These are phyloP conservation scores for Erythrocercus mccallii DNA, from an alignment of 2,113 vertebrate genomes.

Conservation along the genomic window DNA sequence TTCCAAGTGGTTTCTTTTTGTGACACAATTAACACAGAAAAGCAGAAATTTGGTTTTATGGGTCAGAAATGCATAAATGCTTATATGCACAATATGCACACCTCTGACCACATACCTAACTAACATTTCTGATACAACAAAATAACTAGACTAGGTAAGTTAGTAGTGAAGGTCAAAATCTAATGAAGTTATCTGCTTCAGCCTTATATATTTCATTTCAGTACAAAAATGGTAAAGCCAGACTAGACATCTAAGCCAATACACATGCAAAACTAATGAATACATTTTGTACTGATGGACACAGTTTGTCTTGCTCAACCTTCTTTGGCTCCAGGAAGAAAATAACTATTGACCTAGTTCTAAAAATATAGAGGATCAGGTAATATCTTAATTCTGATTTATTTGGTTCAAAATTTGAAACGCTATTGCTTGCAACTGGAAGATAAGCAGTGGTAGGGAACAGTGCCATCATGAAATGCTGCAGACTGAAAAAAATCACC, in stretches of 20 bases:
- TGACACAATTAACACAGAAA: neutral
- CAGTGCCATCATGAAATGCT: neutral
- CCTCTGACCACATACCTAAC: rapidly evolving
- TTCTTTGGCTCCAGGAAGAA: neutral
- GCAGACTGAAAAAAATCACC: constrained; percentile 28
- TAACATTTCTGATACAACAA: neutral
- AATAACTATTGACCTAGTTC: neutral
- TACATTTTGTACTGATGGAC: neutral
- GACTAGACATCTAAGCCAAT: neutral
- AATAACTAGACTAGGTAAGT: neutral
- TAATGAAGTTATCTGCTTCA: neutral
- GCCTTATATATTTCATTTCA: neutral
- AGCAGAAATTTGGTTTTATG: neutral
- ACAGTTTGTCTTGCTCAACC: neutral
- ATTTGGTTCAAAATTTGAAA: constrained; percentile 2
- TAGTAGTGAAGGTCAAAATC: neutral
- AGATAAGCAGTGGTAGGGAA: neutral
- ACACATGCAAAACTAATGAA: neutral
- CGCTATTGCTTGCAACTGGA: neutral
- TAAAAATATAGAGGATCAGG: constrained; percentile 24
- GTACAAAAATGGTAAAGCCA: neutral
- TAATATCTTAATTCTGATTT: constrained; percentile 35
- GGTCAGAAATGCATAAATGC: neutral
- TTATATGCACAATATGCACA: neutral
- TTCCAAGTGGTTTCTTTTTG: neutral